Evolutionary conservation across 2,888 invertebrate species (phyloP), one percentile per base, ranked within the genome.

Genomic region (Miltochrista miniata): DNA sequence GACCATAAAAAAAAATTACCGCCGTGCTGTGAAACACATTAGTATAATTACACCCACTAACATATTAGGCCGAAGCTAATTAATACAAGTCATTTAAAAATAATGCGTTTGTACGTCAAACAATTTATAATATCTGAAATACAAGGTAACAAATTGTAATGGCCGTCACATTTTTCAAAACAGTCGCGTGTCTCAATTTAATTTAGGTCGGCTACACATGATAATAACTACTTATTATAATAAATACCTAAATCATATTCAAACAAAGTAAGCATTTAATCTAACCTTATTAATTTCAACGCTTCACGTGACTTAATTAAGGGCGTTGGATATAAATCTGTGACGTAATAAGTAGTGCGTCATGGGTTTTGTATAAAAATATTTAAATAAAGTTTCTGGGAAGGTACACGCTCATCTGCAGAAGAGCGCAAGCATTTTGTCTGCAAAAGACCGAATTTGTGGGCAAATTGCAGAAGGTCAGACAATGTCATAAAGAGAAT

Each of bases 281-380:
- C 48, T 47, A 60, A 51, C 53, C 54, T 60, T 58, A 70, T 70
- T 64, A 69, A 52, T 68, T 58, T 52, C 24, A 54, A 59, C 59
- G 53, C 60, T 54, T 59, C 63, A 54, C 39, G 40, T 48, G 18
- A 10, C 38, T 61, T 74, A 66, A 70, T 70, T 64, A 64, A 51
- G 48, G 55, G 50, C 44, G 51, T 33, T n/a, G 18, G 30, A n/a
- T 37, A 54, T 47, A 41, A 68, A 59, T 56, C 50, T 53, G 48
- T 54, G 38, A 45, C 56, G 51, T 38, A 49, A 62, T 54, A 51
- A 49, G 15, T 24, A 24, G 5, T 24, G 18, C 18, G 18, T 24
- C 18, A 24, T 2, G 18, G 18, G 18, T 24, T 24, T 4, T 24
- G 18, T 24, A 24, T 4, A 24, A 24, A 24, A 24, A 24, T 24